Base-by-base conservation (phyloP, 2,797 vertebrate genomes). In the Pangasius larnaudii region DNA sequence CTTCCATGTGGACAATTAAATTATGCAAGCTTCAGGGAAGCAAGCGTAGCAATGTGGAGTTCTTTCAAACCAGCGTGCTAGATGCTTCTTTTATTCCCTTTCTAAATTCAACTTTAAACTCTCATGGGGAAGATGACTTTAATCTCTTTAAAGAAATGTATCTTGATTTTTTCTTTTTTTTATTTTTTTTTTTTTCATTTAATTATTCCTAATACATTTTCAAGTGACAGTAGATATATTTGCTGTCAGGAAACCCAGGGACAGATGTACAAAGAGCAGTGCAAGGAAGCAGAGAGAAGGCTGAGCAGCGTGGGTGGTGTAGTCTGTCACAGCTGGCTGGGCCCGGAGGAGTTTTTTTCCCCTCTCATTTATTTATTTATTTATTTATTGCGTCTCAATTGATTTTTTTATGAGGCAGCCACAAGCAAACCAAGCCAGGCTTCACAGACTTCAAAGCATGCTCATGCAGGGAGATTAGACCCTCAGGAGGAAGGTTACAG, bases 1-100 rank as follows among this genome's bases (percentile, higher is more conserved):
- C 90, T 92, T 91, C 33, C 90, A 77, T 88, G 92, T 81, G 82
- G 85, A 86, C 75, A 90, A 89, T 92, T 91, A 93, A 92, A 94
- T 94, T 87, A 92, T 90, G 91, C 87, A 88, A 92, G 91, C 92
- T 91, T 77, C 87, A 90, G 75, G 80, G 84, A 90, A 78, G 58
- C 89, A 81, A 90, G 91, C 88, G 80, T 84, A 89, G 90, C 90
- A 84, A 87, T 87, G 72, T 91, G 85, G 89, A 79, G 86, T 72
- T 58, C 36, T 86, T 84, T 87, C 22, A 87, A 78, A 77, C 24
- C 77, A 79, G 19, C 53, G 8, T 71, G 77, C 83, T 61, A 11
- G 53, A 67, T 67, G 77, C 56, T 58, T 77, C 51, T 81, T 87
- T 75, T 30, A 39, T 86, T 84, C 49, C 42, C 61, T 84, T 78